Evolutionary conservation across 2,797 vertebrate genomes (phyloP).

Genomic region (Gymnopithys bicolor): DNA sequence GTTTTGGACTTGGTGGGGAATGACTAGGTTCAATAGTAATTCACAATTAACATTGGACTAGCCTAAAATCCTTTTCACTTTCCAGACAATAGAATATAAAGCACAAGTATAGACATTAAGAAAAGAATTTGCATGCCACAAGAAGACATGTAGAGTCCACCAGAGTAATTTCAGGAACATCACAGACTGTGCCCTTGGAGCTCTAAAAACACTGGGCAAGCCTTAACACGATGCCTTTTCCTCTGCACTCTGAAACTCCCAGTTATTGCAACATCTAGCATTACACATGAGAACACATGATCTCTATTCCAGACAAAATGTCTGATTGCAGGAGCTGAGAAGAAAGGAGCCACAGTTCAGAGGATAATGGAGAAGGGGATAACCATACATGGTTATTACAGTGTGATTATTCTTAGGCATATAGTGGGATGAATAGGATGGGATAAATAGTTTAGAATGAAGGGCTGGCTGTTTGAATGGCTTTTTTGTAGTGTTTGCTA

Average conservation of each 20-base stretch:
- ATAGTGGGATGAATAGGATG: neutral
- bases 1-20: neutral
- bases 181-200: neutral
- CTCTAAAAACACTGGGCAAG: neutral
- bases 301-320: neutral
- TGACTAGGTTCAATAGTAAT: neutral
- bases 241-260: neutral
- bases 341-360: neutral
- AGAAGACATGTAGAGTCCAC: neutral
- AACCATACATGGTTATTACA: neutral
- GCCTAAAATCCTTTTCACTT: neutral
- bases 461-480: neutral
- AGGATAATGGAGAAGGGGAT: neutral
- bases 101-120: neutral
- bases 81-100: neutral
- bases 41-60: neutral
- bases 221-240: neutral
- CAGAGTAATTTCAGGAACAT: neutral
- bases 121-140: neutral
- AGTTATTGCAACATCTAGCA: neutral
- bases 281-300: neutral
- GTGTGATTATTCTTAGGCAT: neutral
- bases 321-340: neutral
- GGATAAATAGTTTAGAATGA: neutral
- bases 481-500: neutral